phyloP scores from a whole-genome alignment of 2,797 vertebrate species.

The Cryptoprocta ferox region DNA sequence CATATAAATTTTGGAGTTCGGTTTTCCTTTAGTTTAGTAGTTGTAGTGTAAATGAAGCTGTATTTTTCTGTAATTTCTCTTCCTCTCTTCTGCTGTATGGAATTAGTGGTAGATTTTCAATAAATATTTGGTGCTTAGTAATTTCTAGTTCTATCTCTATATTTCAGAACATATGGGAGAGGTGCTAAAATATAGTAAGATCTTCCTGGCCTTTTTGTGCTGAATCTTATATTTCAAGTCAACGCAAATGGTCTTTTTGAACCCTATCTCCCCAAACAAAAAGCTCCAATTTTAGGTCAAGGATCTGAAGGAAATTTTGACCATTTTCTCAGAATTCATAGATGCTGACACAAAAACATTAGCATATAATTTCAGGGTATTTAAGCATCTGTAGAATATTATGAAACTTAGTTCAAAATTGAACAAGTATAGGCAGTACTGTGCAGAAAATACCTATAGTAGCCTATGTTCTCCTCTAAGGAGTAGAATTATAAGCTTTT shows the following conservation, averaged over 20 bases:
- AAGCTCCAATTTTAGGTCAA: conserved; percentile 14
- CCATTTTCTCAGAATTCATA: not conserved
- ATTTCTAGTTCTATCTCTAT: not conserved
- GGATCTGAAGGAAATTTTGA: not conserved
- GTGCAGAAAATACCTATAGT: not conserved
- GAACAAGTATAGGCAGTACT: not conserved
- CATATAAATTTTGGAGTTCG: conserved; percentile 29
- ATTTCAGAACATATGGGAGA: conserved; percentile 34
- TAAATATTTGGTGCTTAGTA: conserved; percentile 36
- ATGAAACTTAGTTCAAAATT: conserved; percentile 27
- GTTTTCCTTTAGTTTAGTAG: conserved; percentile 10
- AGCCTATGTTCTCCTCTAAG: not conserved
- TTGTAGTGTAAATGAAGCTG: not conserved
- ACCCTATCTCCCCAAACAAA: not conserved
- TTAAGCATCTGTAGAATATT: conserved; percentile 21
- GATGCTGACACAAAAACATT: not conserved
- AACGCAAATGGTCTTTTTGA: conserved; percentile 25
- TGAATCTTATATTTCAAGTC: conserved; percentile 29
- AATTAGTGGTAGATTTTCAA: conserved; percentile 21
- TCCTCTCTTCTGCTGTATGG: not conserved
- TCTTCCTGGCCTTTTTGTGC: not conserved
- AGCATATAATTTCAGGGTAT: not conserved
- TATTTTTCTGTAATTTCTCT: not conserved
- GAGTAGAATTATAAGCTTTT: not conserved
- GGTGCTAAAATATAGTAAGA: not conserved